Conservation (phyloP, 2,888 invertebrate genomes). For the Drosophila maculinotata region DNA sequence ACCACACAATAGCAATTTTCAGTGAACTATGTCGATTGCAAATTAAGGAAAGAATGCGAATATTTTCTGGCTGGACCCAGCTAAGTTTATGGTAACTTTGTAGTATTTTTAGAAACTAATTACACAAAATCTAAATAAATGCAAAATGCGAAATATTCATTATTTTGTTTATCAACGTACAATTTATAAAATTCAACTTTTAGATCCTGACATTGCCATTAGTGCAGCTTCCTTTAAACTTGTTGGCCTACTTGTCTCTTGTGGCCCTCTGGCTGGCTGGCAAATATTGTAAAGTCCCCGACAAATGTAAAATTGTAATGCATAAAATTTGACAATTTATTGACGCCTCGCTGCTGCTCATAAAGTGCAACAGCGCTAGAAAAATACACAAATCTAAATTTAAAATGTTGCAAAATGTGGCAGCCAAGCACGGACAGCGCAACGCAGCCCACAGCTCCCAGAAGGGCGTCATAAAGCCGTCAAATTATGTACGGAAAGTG, state of each 20-base stretch:
- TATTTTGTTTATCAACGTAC: too few species aligned
- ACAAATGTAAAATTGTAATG: conserved; percentile 55
- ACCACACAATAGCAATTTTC: too few species aligned
- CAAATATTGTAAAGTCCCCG: conserved; percentile 37
- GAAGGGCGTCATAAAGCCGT: conserved; percentile 56
- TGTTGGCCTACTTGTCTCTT: conserved; percentile 1
- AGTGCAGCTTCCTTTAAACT: background rate
- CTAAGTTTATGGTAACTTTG: too few species aligned
- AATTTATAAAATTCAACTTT: background rate
- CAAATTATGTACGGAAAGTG: conserved; percentile 48
- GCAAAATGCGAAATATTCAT: too few species aligned
- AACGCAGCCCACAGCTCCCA: conserved; percentile 15
- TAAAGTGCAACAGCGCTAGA: conserved; percentile 46
- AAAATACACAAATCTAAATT: conserved; percentile 61
- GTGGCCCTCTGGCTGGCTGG: conserved; percentile 10
- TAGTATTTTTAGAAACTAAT: too few species aligned
- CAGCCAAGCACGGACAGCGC: conserved; percentile 37
- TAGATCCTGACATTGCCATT: background rate
- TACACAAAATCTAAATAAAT: too few species aligned
- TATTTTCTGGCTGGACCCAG: too few species aligned
- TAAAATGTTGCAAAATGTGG: conserved; percentile 64
- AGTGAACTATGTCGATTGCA: too few species aligned
- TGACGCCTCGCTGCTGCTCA: conserved; percentile 70
- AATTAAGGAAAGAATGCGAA: too few species aligned
- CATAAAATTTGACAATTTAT: conserved; percentile 83